These are phyloP conservation scores for Goniozus legneri DNA, from an alignment of 1,140 invertebrate species.

Conservation along the genomic window DNA sequence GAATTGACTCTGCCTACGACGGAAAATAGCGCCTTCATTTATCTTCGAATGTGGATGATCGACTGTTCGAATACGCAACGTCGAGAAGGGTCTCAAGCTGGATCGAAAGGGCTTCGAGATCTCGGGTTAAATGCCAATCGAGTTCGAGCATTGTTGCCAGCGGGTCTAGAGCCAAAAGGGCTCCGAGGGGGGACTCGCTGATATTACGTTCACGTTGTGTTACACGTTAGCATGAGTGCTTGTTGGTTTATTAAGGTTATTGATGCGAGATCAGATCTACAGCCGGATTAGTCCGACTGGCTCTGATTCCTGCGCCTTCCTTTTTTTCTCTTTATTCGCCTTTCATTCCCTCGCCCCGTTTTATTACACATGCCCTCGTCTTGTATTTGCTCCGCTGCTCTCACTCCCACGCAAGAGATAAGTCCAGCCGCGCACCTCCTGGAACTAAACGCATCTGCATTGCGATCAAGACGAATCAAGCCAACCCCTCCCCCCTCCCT, in stretches of 20 bases:
- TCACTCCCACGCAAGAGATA: constrained; percentile 11
- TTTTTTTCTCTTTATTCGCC: constrained; percentile 3
- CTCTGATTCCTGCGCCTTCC: constrained; percentile 34
- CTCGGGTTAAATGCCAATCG: background rate
- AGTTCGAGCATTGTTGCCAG: background rate
- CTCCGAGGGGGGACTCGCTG: constrained; percentile 3
- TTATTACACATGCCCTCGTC: constrained; percentile 17
- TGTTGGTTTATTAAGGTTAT: constrained; percentile 51
- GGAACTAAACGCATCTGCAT: constrained; percentile 9
- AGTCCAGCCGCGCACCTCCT: constrained; percentile 10
- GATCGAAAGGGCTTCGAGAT: background rate
- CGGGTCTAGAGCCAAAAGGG: background rate
- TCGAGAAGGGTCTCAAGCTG: background rate
- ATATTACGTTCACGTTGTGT: constrained; percentile 28
- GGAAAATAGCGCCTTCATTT: background rate
- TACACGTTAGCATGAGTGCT: constrained; percentile 34
- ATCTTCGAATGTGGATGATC: background rate
- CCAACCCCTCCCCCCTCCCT: too few relatives aligned
- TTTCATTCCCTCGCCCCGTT: constrained; percentile 1
- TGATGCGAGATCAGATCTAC: constrained; percentile 45
- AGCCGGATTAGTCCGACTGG: constrained; percentile 39
- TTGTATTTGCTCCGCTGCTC: constrained; percentile 17
- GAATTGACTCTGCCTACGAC: background rate
- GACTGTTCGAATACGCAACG: background rate
- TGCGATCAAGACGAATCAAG: background rate